Evolutionary conservation across 2,888 invertebrate species (phyloP).

Genomic region (Eilema caniola): DNA sequence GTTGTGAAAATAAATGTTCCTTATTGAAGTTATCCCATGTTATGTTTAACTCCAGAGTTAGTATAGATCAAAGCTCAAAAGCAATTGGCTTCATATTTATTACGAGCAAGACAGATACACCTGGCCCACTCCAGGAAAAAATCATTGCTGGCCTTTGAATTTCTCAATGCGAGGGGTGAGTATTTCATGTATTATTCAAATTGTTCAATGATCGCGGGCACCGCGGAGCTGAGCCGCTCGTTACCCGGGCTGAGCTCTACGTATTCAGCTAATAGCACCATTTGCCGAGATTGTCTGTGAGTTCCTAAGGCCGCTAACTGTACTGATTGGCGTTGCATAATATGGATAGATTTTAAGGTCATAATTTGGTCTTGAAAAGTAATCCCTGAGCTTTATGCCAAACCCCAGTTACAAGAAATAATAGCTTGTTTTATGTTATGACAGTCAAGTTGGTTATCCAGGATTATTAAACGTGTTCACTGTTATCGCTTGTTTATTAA

Average conservation of each 20-base stretch:
- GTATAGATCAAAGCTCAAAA: not conserved
- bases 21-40: not conserved
- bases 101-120: constrained; percentile 7
- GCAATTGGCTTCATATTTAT: not conserved
- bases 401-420: not conserved
- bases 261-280: constrained; percentile 72
- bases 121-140: constrained; percentile 19
- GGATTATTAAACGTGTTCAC: no score
- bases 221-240: constrained; percentile 57
- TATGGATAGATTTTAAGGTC: constrained; percentile 31
- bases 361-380: constrained; percentile 28
- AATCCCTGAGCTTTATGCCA: not conserved
- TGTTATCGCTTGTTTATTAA: no score
- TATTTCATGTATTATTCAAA: constrained; percentile 81
- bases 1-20: no score
- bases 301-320: constrained; percentile 57
- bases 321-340: constrained; percentile 60
- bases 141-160: constrained; percentile 17
- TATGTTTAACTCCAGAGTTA: not conserved
- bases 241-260: constrained; percentile 62
- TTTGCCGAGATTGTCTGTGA: constrained; percentile 73
- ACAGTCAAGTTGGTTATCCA: no score
- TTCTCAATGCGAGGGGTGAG: constrained; percentile 43
- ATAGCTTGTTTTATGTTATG: no score
- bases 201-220: constrained; percentile 68